These are phyloP conservation scores for Gallinago jamesoni DNA, from an alignment of 2,113 vertebrate species.

Conservation along the genomic window DNA sequence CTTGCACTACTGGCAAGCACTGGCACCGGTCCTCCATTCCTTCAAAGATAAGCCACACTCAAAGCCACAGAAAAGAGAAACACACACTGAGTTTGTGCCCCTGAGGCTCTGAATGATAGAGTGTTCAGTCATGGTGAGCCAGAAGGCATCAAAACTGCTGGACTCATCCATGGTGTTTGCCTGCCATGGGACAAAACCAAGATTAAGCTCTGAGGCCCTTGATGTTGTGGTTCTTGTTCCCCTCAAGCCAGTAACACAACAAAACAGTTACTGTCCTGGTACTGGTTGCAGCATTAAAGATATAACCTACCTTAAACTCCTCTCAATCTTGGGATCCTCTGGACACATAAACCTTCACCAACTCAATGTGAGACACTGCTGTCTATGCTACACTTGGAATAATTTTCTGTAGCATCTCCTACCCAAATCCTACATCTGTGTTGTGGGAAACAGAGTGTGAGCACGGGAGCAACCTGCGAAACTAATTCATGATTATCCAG, in stretches of 20 bases:
- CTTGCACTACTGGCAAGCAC: neutral
- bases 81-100: neutral
- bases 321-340: neutral
- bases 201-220: neutral
- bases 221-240: neutral
- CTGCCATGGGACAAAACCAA: neutral
- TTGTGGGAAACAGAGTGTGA: neutral
- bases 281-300: neutral
- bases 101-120: neutral
- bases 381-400: neutral
- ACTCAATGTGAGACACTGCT: neutral
- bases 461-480: neutral
- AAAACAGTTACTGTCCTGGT: neutral
- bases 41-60: neutral
- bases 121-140: neutral
- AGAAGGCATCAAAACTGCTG: neutral
- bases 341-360: neutral
- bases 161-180: neutral
- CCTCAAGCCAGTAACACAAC: neutral
- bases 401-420: neutral
- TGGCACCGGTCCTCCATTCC: neutral
- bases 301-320: neutral
- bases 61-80: neutral
- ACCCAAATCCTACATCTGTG: neutral
- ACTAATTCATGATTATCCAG: neutral